Evolutionary conservation across 2,797 vertebrate genomes (phyloP), one percentile per base, ranked within the genome.

Genomic region (Peromyscus nudipes): DNA sequence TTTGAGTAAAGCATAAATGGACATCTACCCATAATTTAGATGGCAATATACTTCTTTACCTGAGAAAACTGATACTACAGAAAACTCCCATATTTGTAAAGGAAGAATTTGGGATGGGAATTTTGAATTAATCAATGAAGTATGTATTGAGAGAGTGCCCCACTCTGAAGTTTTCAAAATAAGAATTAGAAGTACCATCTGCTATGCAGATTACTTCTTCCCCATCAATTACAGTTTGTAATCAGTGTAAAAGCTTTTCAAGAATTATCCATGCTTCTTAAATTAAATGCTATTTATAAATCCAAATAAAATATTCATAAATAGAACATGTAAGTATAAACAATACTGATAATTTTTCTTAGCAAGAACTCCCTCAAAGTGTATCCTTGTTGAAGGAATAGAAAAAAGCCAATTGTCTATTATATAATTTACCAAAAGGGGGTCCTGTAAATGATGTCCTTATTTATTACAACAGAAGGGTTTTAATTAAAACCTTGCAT

Each of bases 241-340:
- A 98, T 77, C 52, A 55, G 52, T 93, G 60, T 46, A 94, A 96
- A 87, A 97, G 89, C 73, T 16, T 8, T 55, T 97, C 73, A 97
- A 90, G 94, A 79, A 80, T 97, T 97, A 88, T 57, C 60, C 98
- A 65, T 97, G 19, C n/a, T 83, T 52, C 57, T 98, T 97, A 96
- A 93, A 95, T 81, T 86, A 97, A 92, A 94, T 96, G 97, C n/a
- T 96, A 96, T 86, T 98, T 93, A 92, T 94, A 40, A 95, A 98
- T 93, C 89, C 71, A 97, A 97, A 96, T 96, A 96, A 96, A 98
- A 98, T 98, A 97, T 52, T 52, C 49, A 52, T 52, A 96, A 97
- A 86, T 94, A 97, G 91, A 96, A 94, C 95, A 84, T 96, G 82
- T 94, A 40, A 27, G 77, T 73, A 93, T 90, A 91, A 37, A 95